Evolutionary conservation across 2,113 vertebrate genomes (phyloP).

Genomic region (Colistium nudipinnis): DNA sequence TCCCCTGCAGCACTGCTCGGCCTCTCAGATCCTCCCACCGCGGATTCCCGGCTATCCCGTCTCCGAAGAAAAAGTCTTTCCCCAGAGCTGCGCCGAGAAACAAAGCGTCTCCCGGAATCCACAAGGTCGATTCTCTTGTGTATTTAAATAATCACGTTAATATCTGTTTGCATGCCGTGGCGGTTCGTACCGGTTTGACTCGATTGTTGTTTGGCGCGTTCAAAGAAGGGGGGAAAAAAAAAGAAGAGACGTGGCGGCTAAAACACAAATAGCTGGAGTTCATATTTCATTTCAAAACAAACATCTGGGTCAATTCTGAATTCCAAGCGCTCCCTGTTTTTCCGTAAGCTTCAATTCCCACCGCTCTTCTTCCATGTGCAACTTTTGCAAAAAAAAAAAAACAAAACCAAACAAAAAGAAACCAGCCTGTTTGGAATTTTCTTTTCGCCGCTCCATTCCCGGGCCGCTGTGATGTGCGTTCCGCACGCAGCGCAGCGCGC

Average conservation of each 20-base stretch:
- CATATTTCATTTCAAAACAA: slow-evolving; percentile 11
- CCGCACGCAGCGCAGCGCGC: slow-evolving; percentile 6
- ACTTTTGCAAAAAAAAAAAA: slow-evolving; percentile 14
- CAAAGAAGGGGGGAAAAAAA: too few species aligned
- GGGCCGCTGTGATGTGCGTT: slow-evolving; percentile 20
- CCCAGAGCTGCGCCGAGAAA: slow-evolving; percentile 9
- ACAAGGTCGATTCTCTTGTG: slow-evolving; percentile 20
- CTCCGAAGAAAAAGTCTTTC: slow-evolving; percentile 27
- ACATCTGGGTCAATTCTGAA: neutral
- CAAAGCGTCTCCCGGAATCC: slow-evolving; percentile 13
- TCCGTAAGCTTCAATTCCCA: neutral
- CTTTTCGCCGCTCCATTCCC: slow-evolving; percentile 1
- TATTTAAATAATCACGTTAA: slow-evolving; percentile 27
- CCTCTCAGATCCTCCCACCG: slow-evolving; percentile 66
- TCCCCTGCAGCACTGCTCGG: slow-evolving; percentile 40
- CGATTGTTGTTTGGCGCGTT: too few species aligned
- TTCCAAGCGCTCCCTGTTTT: neutral
- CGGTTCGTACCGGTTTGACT: slow-evolving; percentile 15
- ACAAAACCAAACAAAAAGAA: too few species aligned
- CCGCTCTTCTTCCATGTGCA: neutral
- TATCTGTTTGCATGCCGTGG: neutral
- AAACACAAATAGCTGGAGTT: slow-evolving; percentile 1
- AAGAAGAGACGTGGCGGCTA: neutral
- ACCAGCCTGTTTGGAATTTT: slow-evolving; percentile 26
- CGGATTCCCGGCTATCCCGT: slow-evolving; percentile 20